Base-by-base conservation (phyloP, 2,888 invertebrate genomes). In the Drosophila monieri region DNA sequence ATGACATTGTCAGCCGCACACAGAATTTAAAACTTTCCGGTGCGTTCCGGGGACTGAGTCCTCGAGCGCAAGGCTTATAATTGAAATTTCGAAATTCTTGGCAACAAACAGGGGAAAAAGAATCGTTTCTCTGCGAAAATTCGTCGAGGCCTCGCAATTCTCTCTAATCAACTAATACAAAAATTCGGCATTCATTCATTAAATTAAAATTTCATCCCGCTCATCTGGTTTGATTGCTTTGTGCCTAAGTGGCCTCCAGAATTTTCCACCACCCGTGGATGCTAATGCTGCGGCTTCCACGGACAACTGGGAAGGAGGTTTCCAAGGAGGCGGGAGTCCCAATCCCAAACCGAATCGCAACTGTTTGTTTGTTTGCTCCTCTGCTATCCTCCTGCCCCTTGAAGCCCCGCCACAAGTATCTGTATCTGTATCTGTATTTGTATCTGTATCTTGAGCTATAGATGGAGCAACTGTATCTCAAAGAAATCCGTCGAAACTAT, bases 121-220 rank as follows among this genome's bases (percentile, higher is more conserved):
- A 41, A 8, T 14, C n/a, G 48, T 39, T 41, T 48, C 25, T 12
- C 32, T 18, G 39, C 15, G 18, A 39, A 2, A 39, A 15, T 47
- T 57, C 48, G 21, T 4, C 21, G 21, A 0, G 66, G 51, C 73
- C 58, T 69, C 47, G 55, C 51, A 68, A 72, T 41, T 15, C 10
- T 18, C 10, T 18, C 85, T 81, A 85, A 81, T 81, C 85, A 81
- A 81, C 81, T 81, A 83, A 81, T 83, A 80, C 76, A 76, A 77
- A 51, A 68, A 70, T 66, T 83, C 61, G 69, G 80, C 76, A 80
- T 83, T 85, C 84, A 83, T 80, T 83, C 80, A 86, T 84, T 84
- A 80, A 84, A 86, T 84, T 84, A 86, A 84, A 86, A 84, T 86
- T 86, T 86, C 84, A 84, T 84, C 80, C 79, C 61, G 77, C 79